Evolutionary conservation across 1,140 invertebrate genomes (phyloP), one percentile per base, ranked within the genome.

Genomic region (Orchesella cincta): DNA sequence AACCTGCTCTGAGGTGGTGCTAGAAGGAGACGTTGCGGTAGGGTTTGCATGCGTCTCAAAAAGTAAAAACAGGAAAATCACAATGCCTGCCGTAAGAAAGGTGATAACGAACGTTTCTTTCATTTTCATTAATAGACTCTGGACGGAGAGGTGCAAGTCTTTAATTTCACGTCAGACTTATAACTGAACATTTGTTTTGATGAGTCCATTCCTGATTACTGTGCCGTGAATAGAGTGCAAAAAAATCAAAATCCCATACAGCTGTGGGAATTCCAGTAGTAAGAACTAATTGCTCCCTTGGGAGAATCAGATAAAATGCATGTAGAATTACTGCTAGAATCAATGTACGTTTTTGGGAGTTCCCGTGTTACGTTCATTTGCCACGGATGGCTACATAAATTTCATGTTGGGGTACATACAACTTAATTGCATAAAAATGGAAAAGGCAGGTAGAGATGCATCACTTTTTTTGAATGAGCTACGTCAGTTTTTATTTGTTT

Each of bases 281-380:
- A n/a, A 8, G 12, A 14, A 23, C 14, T 26, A 16, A 57, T 57
- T 57, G 54, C 54, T 67, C 31, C 8, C 62, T 33, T 67, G 62
- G 12, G 29, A 67, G 33, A 67, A 67, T 67, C 62, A 12, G 62
- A 67, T 67, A 67, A 67, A 33, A 29, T 67, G 26, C 26, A 67
- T 31, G 62, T 31, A 67, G 12, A 67, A 67, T 33, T 67, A 33
- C 62, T 31, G 26, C 62, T 67, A 67, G 26, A 67, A 57, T 57
- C 54, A 57, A 67, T 67, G 31, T n/a, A 5, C 8, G 31, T 5
- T 14, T 26, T 57, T 57, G 52, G 23, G 52, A 57, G 52, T 57
- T 57, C 52, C 52, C 52, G 3, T n/a, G 8, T 23, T 18, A 57
- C 52, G 39, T 46, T 8, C 39, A 46, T 46, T 46, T 46, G 39